phyloP scores from a whole-genome alignment of 2,797 vertebrate species.

The Siniperca obscura region DNA sequence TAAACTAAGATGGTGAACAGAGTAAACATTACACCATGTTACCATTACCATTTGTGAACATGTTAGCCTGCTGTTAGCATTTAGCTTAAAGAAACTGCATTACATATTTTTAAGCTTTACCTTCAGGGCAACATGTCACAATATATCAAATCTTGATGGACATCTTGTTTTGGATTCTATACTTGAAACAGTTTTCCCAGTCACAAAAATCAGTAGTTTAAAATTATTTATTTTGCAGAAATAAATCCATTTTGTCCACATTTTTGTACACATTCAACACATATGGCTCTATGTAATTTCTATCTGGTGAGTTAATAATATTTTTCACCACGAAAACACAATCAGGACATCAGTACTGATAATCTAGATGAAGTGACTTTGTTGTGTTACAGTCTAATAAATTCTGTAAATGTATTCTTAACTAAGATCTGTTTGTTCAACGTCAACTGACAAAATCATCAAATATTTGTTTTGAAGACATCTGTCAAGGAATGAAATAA shows the following conservation, averaged over 20 bases:
- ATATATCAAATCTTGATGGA: not conserved
- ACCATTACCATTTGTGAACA: not conserved
- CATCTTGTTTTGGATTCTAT: not conserved
- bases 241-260: conserved; percentile 43
- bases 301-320: conserved; percentile 3
- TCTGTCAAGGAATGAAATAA: not conserved
- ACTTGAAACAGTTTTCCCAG: not conserved
- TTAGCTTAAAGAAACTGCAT: not conserved
- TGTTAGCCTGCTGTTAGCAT: not conserved
- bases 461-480: not conserved
- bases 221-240: conserved; percentile 62
- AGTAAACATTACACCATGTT: not conserved
- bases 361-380: conserved; percentile 14
- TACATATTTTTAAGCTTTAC: not conserved
- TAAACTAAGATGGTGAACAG: not conserved
- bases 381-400: not conserved
- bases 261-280: conserved; percentile 36
- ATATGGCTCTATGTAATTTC: not conserved
- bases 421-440: conserved; percentile 2
- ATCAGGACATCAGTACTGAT: conserved; percentile 43
- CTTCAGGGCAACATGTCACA: not conserved
- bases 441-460: not conserved
- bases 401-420: not conserved
- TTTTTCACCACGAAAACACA: conserved; percentile 11
- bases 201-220: not conserved